Percentiles rank a stretch among this genome's conserved stretches.
Evolutionary conservation across 2,888 invertebrate genomes (phyloP).

Genomic region (Eurois occulta): DNA sequence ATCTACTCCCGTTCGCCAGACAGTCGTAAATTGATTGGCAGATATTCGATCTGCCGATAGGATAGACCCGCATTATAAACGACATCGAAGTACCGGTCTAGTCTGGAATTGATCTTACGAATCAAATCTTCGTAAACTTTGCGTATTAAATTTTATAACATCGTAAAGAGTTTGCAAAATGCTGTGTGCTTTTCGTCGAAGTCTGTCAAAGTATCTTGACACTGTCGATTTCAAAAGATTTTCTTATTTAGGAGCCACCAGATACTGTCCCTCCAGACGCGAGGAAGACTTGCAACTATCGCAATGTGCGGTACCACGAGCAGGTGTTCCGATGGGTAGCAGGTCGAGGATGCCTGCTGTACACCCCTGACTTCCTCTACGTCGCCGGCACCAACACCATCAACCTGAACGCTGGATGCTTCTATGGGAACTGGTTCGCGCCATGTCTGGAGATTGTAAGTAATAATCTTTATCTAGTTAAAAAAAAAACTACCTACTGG

Average conservation of each 20-base stretch:
- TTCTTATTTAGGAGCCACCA: constrained; percentile 78
- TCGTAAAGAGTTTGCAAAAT: not conserved
- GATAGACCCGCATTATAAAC: not conserved
- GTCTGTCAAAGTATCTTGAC: not conserved
- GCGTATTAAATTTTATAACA: not conserved
- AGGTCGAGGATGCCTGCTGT: constrained; percentile 85
- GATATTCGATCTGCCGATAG: constrained; percentile 7
- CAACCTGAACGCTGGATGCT: constrained; percentile 79
- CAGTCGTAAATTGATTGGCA: constrained; percentile 8
- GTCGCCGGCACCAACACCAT: constrained; percentile 79
- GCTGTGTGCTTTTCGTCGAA: not conserved
- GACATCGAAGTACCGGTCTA: not conserved
- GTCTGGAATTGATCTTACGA: not conserved
- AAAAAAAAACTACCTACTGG: too few relatives aligned
- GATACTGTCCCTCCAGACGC: constrained; percentile 74
- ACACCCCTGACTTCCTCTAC: constrained; percentile 84
- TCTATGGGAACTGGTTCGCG: constrained; percentile 80
- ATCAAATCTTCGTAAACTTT: not conserved
- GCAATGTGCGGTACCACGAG: constrained; percentile 82
- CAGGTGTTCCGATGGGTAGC: constrained; percentile 87
- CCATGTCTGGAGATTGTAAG: constrained; percentile 87
- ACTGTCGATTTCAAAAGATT: not conserved
- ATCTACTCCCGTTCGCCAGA: not conserved
- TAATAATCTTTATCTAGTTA: constrained; percentile 34
- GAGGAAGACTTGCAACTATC: constrained; percentile 82